Conservation (phyloP, 2,888 invertebrate genomes). For the Plutella xylostella region DNA sequence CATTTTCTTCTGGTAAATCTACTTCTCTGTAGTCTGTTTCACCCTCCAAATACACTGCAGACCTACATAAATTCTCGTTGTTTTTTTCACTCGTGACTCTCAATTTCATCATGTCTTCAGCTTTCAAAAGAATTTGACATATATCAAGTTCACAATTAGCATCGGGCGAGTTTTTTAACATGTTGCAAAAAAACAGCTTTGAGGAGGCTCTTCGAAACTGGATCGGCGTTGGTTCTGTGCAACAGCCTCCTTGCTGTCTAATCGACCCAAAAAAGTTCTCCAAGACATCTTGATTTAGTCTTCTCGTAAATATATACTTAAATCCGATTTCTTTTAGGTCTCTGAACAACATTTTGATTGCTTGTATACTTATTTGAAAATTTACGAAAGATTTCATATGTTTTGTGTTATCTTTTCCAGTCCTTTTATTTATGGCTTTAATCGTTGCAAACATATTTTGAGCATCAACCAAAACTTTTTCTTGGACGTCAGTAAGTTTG, state of each 20-base stretch:
- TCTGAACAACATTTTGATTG: conserved; percentile 10
- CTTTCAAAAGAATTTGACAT: conserved; percentile 10
- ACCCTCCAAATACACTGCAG: conserved; percentile 4
- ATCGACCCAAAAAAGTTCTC: conserved; percentile 8
- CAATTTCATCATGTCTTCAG: conserved; percentile 10
- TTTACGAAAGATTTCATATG: conserved; percentile 12
- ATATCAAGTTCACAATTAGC: conserved; percentile 13
- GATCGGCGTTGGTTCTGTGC: conserved; percentile 10
- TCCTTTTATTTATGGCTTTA: conserved; percentile 7
- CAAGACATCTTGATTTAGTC: conserved; percentile 11
- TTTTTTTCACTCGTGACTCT: not conserved
- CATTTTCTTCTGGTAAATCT: conserved; percentile 14
- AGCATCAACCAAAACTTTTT: conserved; percentile 6
- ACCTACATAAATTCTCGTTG: not conserved
- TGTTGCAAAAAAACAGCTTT: conserved; percentile 12
- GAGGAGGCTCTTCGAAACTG: conserved; percentile 16
- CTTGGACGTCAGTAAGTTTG: conserved; percentile 7
- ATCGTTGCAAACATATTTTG: conserved; percentile 9
- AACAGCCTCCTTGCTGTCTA: conserved; percentile 12
- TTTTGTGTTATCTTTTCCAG: conserved; percentile 8
- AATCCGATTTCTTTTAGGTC: conserved; percentile 9
- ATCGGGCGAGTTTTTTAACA: conserved; percentile 12
- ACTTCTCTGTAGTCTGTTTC: conserved; percentile 14
- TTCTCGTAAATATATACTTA: conserved; percentile 2
- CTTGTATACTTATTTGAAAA: conserved; percentile 13